Evolutionary conservation across 2,113 vertebrate genomes (phyloP), one percentile per base, ranked within the genome.

Genomic region (Alces alces): DNA sequence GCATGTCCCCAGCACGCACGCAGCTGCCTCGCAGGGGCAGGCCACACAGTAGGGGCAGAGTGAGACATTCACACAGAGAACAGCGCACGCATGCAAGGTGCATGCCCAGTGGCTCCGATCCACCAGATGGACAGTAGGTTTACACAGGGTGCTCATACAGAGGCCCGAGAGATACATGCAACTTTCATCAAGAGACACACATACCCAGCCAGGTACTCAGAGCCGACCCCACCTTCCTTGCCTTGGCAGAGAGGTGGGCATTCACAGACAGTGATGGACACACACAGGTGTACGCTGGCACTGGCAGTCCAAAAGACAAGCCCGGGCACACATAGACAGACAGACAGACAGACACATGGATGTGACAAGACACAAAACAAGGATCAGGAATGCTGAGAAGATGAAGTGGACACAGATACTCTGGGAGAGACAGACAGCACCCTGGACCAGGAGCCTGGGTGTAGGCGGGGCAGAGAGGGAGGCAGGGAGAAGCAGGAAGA

Each of bases 331-430:
- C 25, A 76, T 54, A 58, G 85, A 94, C 47, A 79, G 30, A 80
- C 45, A 79, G 30, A 80, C 54, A 79, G 30, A 80, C 54, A 78
- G 83, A 61, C 33, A 87, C 10, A 21, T 45, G 47, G 28, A 84
- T 76, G 79, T 96, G 64, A 92, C 82, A 94, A 73, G 92, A 93
- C 55, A 95, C 70, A 80, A 54, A 73, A 50, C 52, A 36, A 73
- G 66, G 60, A 91, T 90, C 58, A 58, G 84, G 27, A 39, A 47
- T 82, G 73, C 70, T 73, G 60, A 83, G 36, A 79, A 57, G 54
- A 45, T 33, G 61, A 96, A 54, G 66, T 36, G 36, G 86, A 88
- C 25, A 27, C 17, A 21, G 66, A 84, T 80, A 57, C 45, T 66
- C 30, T 10, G 23, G 17, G 50, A 52, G 66, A 94, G 55, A 91